Evolutionary conservation across 2,888 invertebrate species (phyloP), one percentile per base, ranked within the genome.

Genomic region (Morpho achilles): DNA sequence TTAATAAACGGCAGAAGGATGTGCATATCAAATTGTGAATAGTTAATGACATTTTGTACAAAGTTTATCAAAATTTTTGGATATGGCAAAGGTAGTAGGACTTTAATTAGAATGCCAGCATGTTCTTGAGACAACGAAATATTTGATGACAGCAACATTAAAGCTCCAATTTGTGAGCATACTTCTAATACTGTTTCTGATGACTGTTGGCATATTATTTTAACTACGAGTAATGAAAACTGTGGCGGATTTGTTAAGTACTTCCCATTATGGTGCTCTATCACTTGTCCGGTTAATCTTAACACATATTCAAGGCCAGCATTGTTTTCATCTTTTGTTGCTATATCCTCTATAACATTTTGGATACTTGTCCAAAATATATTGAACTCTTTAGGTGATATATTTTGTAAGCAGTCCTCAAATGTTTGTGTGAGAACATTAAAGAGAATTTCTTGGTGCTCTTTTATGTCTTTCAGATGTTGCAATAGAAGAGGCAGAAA

Each of bases 111-210:
- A n/a, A 92, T 91, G 43, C 94, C 94, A 0, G 95, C 93, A 73
- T 94, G 93, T 74, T 96, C 94, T 80, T 96, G 96, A 3, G 93
- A 92, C 8, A 96, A 79, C 53, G 92, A 92, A 0, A 95, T 81
- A 67, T 93, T 92, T 7, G 91, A 84, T 0, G 95, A 93, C 1
- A 93, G 76, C 2, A 95, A 79, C 57, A 95, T 73, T 23, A 92
- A 73, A 7, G 93, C 92, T 1, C 92, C 90, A 55, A 95, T 88
- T 74, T 93, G 91, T 2, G 91, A 80, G 50, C 91, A 83, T 3
- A 90, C 87, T 73, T 90, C 77, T 44, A 92, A 67, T 10, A 92
- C 79, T 66, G 76, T 77, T 70, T 92, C 91, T 1, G 89, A 78
- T 32, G 91, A 75, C 63, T 90, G 82, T 56, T 79, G 75, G 69